A percentile compares a stretch with the other conserved stretches of the same genome.
phyloP scores from a whole-genome alignment of 2,113 vertebrate genomes.

The Pavo muticus region DNA sequence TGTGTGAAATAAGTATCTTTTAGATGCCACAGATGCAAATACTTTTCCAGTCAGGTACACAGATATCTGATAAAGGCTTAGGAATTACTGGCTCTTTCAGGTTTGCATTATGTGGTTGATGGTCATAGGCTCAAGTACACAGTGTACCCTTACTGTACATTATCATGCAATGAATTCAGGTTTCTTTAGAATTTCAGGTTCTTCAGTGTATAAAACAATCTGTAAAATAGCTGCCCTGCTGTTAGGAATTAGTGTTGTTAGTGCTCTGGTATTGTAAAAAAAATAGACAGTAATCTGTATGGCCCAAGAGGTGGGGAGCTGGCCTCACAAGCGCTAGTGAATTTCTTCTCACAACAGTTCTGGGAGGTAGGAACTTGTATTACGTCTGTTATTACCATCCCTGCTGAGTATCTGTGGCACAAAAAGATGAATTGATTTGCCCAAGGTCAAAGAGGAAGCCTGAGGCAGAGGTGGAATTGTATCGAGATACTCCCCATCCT shows the following conservation, averaged over 20 bases:
- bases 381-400: conserved; percentile 45
- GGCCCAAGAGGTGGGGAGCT: conserved; percentile 3
- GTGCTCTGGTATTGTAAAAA: conserved; percentile 1
- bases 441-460: conserved; percentile 39
- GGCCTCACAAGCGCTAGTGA: background rate
- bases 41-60: background rate
- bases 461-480: conserved; percentile 11
- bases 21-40: background rate
- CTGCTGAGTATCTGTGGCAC: conserved; percentile 29
- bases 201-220: background rate
- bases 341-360: conserved; percentile 47
- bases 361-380: conserved; percentile 50
- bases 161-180: background rate
- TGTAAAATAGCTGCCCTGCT: background rate
- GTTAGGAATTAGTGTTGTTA: background rate
- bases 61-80: background rate
- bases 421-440: conserved; percentile 59
- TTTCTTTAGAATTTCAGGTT: background rate
- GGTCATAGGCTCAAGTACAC: background rate
- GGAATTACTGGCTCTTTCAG: background rate
- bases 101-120: background rate
- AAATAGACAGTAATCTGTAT: background rate
- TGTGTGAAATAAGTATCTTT: background rate
- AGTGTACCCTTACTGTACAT: background rate
- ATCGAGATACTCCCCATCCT: conserved; percentile 11